A percentile compares a stretch with the other conserved stretches of the same genome.
Evolutionary conservation across 2,797 vertebrate species (phyloP).

Genomic region (Anomalospiza imberbis): DNA sequence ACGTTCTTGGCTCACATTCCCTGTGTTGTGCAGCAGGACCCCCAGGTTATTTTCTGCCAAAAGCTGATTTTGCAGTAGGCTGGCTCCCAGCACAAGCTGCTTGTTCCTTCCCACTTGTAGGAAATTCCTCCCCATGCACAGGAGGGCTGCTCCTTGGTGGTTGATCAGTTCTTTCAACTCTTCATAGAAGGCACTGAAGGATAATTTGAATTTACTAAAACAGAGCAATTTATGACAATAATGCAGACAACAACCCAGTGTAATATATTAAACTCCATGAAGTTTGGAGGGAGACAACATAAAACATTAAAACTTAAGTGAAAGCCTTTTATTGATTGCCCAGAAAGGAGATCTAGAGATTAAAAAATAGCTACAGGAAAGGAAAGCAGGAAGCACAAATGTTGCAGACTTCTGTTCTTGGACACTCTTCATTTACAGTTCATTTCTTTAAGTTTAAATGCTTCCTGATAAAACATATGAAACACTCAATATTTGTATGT

Average conservation of each 20-base stretch:
- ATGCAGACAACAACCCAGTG: not conserved
- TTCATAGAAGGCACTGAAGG: slow-evolving; percentile 4
- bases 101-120: not conserved
- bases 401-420: not conserved
- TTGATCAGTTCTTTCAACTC: not conserved
- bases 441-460: not conserved
- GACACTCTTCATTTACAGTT: not conserved
- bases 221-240: slow-evolving; percentile 9
- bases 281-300: slow-evolving; percentile 13
- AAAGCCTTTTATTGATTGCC: not conserved
- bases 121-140: not conserved
- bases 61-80: not conserved
- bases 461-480: not conserved
- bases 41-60: not conserved
- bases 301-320: not conserved
- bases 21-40: not conserved
- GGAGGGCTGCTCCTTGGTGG: not conserved
- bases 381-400: not conserved
- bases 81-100: not conserved
- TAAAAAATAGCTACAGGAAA: not conserved
- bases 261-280: not conserved
- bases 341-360: not conserved
- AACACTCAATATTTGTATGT: not conserved
- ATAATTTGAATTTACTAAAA: slow-evolving; percentile 44
- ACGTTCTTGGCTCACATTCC: not conserved